Conservation (phyloP, 2,797 vertebrate species). For the Clarias platycephalus region DNA sequence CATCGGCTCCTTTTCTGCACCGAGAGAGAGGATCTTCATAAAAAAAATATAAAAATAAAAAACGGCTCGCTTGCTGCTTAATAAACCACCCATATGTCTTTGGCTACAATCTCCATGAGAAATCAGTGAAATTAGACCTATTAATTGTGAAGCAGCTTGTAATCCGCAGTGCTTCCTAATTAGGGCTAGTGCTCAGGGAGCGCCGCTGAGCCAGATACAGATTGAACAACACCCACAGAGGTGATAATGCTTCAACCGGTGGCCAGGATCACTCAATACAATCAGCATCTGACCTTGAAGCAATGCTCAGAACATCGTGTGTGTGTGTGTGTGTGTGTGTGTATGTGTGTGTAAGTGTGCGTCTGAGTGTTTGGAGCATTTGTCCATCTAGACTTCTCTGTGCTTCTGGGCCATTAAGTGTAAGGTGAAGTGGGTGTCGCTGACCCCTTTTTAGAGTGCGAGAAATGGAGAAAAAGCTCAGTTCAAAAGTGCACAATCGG, state of each 20-base stretch:
- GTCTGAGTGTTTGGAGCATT: neutral
- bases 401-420: conserved; percentile 50
- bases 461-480: conserved; percentile 40
- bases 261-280: conserved; percentile 67
- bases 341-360: conserved; percentile 25
- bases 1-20: conserved; percentile 26
- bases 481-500: conserved; percentile 37
- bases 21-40: neutral
- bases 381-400: conserved; percentile 39
- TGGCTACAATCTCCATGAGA: conserved; percentile 28
- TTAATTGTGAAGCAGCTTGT: conserved; percentile 59
- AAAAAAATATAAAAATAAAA: neutral
- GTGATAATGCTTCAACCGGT: conserved; percentile 76
- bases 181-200: conserved; percentile 20
- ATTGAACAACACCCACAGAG: conserved; percentile 65
- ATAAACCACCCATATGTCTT: conserved; percentile 72
- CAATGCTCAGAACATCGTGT: conserved; percentile 25
- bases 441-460: conserved; percentile 32
- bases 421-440: conserved; percentile 44
- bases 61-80: conserved; percentile 39
- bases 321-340: conserved; percentile 16
- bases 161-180: conserved; percentile 35
- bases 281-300: conserved; percentile 77
- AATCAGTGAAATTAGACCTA: conserved; percentile 66
- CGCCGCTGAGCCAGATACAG: conserved; percentile 46